Evolutionary conservation across 2,113 vertebrate genomes (phyloP), one percentile per base, ranked within the genome.

Genomic region (Phyllostomus hastatus): DNA sequence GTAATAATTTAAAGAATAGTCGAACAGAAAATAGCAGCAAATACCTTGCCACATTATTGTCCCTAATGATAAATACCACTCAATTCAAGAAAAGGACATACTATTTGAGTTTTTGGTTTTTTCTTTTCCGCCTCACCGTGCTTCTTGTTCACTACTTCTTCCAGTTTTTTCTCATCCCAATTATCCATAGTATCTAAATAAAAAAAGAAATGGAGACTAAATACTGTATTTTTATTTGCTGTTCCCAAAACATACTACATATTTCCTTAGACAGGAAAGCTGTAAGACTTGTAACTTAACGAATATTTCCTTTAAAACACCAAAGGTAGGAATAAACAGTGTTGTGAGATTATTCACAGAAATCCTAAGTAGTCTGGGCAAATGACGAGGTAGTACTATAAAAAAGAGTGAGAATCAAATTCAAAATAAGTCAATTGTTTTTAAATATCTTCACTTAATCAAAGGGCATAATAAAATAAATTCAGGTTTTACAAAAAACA

Each of bases 121-220:
- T 99, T 99, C 99, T 99, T 99, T 98, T 99, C 99, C 2, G 99
- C 99, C 96, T 99, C 99, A 96, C 99, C 99, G 86, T 99, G 99
- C 97, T 99, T 99, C 98, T 99, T 99, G 98, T 99, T 99, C 91
- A 99, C 98, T 43, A 99, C 99, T 98, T 99, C 99, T 97, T 99
- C 99, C 98, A 99, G 98, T 95, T 99, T 99, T 98, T 99, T 99
- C 98, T 99, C 99, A 94, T 99, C 99, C 99, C 99, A 99, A 98
- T 99, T 99, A 19, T 99, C 99, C 99, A 99, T 99, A 11, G 99
- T 99, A 98, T 99, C 99, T 99, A 97, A 64, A 95, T 52, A 97
- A 80, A 96, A 66, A 96, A 43, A 94, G 7, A 86, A 17, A 79
- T 5, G 15, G 78, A 86, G 16, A 95, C 54, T 61, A 87, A 82